Conservation (phyloP, 2,888 invertebrate genomes). For the Ectobius pallidus region DNA sequence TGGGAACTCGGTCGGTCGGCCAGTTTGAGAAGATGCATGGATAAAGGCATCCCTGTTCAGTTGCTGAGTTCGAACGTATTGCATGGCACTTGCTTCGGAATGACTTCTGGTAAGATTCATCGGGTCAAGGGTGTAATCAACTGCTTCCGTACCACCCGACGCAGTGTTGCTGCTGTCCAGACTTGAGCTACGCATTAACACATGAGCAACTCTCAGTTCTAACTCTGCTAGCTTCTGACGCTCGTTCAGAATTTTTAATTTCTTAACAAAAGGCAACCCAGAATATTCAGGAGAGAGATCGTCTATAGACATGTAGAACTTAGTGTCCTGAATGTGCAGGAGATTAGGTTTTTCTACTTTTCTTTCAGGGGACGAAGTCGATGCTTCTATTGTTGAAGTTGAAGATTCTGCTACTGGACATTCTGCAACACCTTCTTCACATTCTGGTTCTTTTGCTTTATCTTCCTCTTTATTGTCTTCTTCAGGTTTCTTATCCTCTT, state of each 20-base stretch:
- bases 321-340: slow-evolving; percentile 50
- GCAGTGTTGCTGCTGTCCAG: slow-evolving; percentile 71
- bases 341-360: slow-evolving; percentile 37
- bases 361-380: background rate
- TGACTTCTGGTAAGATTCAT: slow-evolving; percentile 58
- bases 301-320: slow-evolving; percentile 82
- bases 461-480: slow-evolving; percentile 5
- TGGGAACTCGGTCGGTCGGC: background rate
- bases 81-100: slow-evolving; percentile 82
- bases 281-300: slow-evolving; percentile 88
- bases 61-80: slow-evolving; percentile 52
- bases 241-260: slow-evolving; percentile 86
- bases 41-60: slow-evolving; percentile 15
- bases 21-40: background rate
- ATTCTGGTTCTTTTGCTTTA: background rate
- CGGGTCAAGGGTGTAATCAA: background rate
- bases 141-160: slow-evolving; percentile 20
- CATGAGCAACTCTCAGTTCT: slow-evolving; percentile 65
- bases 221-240: slow-evolving; percentile 84
- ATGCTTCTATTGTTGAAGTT: background rate
- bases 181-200: slow-evolving; percentile 79
- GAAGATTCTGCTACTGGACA: background rate
- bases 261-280: slow-evolving; percentile 85
- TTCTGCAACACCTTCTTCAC: background rate
- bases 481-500: background rate